Evolutionary conservation across 2,888 invertebrate species (phyloP).

Genomic region (Acronicta psi): DNA sequence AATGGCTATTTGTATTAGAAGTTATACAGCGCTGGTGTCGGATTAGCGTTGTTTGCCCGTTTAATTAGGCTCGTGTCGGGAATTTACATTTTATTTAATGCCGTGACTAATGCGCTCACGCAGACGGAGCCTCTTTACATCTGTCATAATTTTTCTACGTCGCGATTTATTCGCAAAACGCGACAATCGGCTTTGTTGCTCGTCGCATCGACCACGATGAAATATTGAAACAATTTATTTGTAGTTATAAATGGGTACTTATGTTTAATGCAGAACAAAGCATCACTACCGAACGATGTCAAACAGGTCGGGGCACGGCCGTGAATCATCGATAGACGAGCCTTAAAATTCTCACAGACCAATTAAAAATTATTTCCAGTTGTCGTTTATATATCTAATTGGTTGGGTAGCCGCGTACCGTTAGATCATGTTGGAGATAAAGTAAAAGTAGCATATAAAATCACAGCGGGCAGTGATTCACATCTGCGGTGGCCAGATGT

Average conservation of each 20-base stretch:
- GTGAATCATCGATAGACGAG: conserved; percentile 72
- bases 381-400: conserved; percentile 72
- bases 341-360: conserved; percentile 68
- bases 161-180: conserved; percentile 83
- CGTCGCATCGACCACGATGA: conserved; percentile 67
- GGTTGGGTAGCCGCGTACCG: conserved; percentile 67
- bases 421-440: conserved; percentile 68
- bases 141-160: conserved; percentile 89
- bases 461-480: conserved; percentile 74
- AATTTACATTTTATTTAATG: conserved; percentile 82
- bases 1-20: conserved; percentile 70
- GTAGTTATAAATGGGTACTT: conserved; percentile 69
- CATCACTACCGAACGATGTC: conserved; percentile 68
- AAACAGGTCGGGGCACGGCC: conserved; percentile 55
- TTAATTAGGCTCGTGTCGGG: conserved; percentile 77
- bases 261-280: conserved; percentile 66
- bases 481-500: conserved; percentile 74
- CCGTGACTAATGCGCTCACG: conserved; percentile 80
- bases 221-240: conserved; percentile 80
- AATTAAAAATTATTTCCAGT: conserved; percentile 77
- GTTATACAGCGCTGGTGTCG: conserved; percentile 64
- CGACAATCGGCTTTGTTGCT: conserved; percentile 82
- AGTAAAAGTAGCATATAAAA: conserved; percentile 74
- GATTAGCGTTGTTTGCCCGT: conserved; percentile 75
- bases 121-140: conserved; percentile 75